phyloP scores from a whole-genome alignment of 2,888 invertebrate species.

The Cenopis cana region DNA sequence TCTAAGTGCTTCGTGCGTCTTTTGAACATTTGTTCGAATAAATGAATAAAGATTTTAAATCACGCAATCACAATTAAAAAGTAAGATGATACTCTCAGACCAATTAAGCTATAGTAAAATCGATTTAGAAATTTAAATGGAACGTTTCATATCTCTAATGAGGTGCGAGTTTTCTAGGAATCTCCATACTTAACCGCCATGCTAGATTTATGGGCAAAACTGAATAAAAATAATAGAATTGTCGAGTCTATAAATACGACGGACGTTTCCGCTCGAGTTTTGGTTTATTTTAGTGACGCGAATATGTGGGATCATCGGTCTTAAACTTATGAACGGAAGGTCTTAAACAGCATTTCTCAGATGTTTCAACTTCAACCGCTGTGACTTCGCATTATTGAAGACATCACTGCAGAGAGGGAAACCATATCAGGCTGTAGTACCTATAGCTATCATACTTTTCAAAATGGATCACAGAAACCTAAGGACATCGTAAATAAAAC shows the following conservation, averaged over 20 bases:
- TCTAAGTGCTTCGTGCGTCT: constrained; percentile 18
- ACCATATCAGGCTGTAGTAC: too few relatives aligned
- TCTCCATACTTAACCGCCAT: constrained; percentile 67
- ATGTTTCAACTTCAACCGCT: too few relatives aligned
- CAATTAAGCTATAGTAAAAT: constrained; percentile 40
- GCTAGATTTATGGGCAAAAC: constrained; percentile 80
- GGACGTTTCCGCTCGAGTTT: constrained; percentile 81
- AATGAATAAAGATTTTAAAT: constrained; percentile 40
- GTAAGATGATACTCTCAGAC: background rate
- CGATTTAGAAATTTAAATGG: constrained; percentile 56
- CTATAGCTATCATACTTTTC: too few relatives aligned
- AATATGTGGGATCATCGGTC: constrained; percentile 76
- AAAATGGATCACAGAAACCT: too few relatives aligned
- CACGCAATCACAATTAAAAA: constrained; percentile 36
- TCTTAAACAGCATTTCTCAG: constrained; percentile 11
- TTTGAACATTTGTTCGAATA: constrained; percentile 13
- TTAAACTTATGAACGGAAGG: constrained; percentile 49
- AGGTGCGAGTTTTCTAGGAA: constrained; percentile 74
- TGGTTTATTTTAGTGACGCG: constrained; percentile 82
- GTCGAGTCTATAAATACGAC: constrained; percentile 83
- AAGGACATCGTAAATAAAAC: too few relatives aligned
- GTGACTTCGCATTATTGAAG: too few relatives aligned
- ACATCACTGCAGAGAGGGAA: too few relatives aligned
- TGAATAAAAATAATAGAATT: constrained; percentile 85
- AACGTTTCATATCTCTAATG: constrained; percentile 67